Percentiles rank a stretch among this genome's conserved stretches.
phyloP scores from a whole-genome alignment of 2,797 vertebrate genomes.

The Crocodylus rhombifer region DNA sequence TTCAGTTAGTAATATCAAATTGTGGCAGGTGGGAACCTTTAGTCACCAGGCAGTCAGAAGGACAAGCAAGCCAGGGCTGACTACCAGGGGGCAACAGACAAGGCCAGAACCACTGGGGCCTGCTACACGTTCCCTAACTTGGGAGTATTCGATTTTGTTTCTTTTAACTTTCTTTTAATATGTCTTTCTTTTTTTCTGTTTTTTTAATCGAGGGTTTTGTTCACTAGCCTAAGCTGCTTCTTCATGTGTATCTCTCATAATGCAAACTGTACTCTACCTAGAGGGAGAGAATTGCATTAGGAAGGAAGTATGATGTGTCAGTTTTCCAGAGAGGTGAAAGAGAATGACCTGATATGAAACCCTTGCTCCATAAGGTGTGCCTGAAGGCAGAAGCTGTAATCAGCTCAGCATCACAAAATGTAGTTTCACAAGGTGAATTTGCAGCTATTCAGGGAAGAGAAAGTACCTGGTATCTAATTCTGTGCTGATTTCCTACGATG shows the following conservation, averaged over 20 bases:
- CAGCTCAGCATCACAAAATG: background rate
- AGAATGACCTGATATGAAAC: background rate
- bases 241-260: background rate
- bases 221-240: background rate
- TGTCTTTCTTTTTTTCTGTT: no score
- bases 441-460: background rate
- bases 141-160: background rate
- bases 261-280: background rate
- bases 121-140: background rate
- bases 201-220: no score
- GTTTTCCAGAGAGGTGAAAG: background rate
- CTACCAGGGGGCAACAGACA: no score
- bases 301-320: background rate
- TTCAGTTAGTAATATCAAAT: no score
- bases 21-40: no score
- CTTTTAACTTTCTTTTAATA: no score
- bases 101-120: no score
- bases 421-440: background rate
- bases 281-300: fast-evolving
- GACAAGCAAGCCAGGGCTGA: no score
- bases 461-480: background rate
- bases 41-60: no score
- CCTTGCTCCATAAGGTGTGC: fast-evolving
- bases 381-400: fast-evolving
- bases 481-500: background rate